Conservation (phyloP, 2,888 invertebrate species). For the Pristionchus maxplancki region DNA sequence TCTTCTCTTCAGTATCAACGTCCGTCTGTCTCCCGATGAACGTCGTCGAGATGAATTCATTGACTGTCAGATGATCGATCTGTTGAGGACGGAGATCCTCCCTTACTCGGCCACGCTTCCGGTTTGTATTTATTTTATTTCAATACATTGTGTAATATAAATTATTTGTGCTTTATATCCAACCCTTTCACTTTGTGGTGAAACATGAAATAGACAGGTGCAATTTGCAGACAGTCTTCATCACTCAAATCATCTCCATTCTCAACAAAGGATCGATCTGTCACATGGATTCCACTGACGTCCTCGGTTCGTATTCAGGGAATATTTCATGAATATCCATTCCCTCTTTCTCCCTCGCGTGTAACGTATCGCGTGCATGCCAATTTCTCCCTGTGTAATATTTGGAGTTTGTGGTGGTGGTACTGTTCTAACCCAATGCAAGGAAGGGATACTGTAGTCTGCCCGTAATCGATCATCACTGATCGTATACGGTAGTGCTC, state of each 20-base stretch:
- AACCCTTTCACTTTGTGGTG: background rate
- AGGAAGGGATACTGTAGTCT: constrained; percentile 22
- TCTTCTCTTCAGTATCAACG: constrained; percentile 60
- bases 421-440: constrained; percentile 15
- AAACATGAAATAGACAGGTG: background rate
- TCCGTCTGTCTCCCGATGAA: constrained; percentile 73
- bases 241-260: constrained; percentile 88
- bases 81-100: constrained; percentile 82
- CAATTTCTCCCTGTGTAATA: constrained; percentile 14
- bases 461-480: background rate
- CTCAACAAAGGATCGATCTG: constrained; percentile 89
- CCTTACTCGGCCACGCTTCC: constrained; percentile 35
- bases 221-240: constrained; percentile 83
- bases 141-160: background rate
- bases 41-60: constrained; percentile 73
- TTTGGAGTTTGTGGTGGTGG: constrained; percentile 51
- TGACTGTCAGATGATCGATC: constrained; percentile 84
- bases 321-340: too few relatives aligned
- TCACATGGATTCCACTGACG: constrained; percentile 76
- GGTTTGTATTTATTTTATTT: constrained; percentile 2
- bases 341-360: background rate
- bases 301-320: constrained; percentile 68
- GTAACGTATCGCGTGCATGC: constrained; percentile 43
- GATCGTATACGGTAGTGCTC: background rate
- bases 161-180: too few relatives aligned